Evolutionary conservation across 1,140 invertebrate genomes (phyloP).

Genomic region (Oncopeltus fasciatus): DNA sequence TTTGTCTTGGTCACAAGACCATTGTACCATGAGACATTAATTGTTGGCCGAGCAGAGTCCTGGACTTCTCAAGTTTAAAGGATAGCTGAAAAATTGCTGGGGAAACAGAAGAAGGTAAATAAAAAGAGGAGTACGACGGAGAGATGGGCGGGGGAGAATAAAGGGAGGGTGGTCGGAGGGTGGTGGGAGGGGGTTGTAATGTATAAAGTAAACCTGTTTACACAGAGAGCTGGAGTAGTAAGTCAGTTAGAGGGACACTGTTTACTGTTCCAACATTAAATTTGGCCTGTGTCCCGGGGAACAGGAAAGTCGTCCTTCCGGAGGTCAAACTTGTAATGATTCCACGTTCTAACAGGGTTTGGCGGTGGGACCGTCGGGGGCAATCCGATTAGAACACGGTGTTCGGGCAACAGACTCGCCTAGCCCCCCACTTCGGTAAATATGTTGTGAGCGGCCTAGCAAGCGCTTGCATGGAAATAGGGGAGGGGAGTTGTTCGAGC

Average conservation of each 20-base stretch:
- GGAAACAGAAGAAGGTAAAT: neutral
- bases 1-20: too few species aligned
- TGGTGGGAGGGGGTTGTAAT: neutral
- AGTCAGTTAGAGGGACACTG: neutral
- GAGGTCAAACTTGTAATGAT: neutral
- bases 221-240: neutral
- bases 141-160: neutral
- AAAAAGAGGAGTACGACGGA: neutral
- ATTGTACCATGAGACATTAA: neutral
- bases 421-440: neutral
- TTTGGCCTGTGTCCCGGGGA: neutral
- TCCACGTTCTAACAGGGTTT: neutral
- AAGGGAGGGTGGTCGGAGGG: neutral
- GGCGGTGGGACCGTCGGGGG: neutral
- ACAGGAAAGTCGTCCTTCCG: neutral
- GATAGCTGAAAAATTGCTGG: neutral
- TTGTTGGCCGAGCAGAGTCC: neutral
- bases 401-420: neutral
- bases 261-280: constrained; percentile 3
- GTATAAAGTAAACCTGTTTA: constrained; percentile 6
- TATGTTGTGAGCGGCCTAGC: too few species aligned
- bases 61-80: neutral
- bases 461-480: too few species aligned
- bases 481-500: too few species aligned
- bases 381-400: neutral